Evolutionary conservation across 2,888 invertebrate species (phyloP), one percentile per base, ranked within the genome.

Genomic region (Salticus scenicus): DNA sequence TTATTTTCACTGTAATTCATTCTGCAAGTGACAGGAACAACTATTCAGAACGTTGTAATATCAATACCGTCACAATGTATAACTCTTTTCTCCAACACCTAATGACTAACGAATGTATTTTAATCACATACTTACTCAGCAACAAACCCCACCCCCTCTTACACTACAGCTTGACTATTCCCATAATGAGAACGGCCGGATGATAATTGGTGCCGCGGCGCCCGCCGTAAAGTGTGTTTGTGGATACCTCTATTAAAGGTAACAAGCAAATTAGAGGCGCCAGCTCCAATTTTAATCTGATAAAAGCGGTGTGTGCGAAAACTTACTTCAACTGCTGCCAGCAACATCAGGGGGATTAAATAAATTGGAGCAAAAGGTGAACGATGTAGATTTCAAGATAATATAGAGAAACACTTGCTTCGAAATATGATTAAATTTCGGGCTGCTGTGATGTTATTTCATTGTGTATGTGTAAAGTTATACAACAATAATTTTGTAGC

Each of bases 251-350:
- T 42, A 27, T 75, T 27, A 20, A 17, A 42, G 75, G 66, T 66
- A 75, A 78, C 78, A 78, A 71, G 64, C 41, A 41, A 77, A 77
- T 70, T 70, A 77, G 31, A 37, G 57, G 47, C 20, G n/a, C 20
- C 41, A 66, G 30, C 24, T 66, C 71, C 20, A 41, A 42, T 78
- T 78, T 78, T 78, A 78, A 78, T 78, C 63, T 42, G 17, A 78
- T 64, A 30, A 57, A n/a, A 64, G 30, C 30, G n/a, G 24, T 10
- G 7, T 10, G 37, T 10, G 37, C 37, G 37, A 37, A 37, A 37
- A 37, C 37, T 37, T 37, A 37, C 37, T 10, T 4, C n/a, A n/a
- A n/a, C n/a, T n/a, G n/a, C n/a, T n/a, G n/a, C n/a, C n/a, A n/a
- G n/a, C n/a, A n/a, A n/a, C n/a, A n/a, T n/a, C n/a, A n/a, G n/a